Base-by-base conservation (phyloP, 2,888 invertebrate species). In the Scaptodrosophila latifasciaeformis region DNA sequence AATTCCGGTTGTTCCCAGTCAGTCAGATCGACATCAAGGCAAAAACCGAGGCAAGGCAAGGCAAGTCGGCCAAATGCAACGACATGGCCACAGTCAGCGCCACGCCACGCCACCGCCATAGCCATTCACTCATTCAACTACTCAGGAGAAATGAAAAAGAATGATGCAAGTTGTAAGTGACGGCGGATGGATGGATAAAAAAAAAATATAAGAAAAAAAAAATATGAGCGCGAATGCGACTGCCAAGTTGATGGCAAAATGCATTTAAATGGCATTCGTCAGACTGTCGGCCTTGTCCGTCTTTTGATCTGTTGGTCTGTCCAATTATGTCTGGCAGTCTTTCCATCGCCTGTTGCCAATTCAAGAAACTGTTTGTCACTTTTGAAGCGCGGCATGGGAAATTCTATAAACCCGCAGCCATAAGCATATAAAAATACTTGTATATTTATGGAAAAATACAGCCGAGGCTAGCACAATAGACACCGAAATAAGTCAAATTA, bases 111-210 rank as follows among this genome's bases (percentile, higher is more conserved):
- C 57, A 39, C 13, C 37, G 30, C 40, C 42, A 48, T 31, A 29
- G 21, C 42, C 54, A 54, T 54, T 58, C 62, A 62, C 57, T 62
- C 57, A 54, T 62, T 53, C 40, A 43, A 21, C 34, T 48, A 55
- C 62, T 65, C 52, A 42, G 6, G 24, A 35, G 43, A 60, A 66
- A 70, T 70, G 53, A 63, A 58, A 63, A 63, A 53, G 58, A 70
- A 66, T 77, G 77, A 62, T 60, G 53, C 62, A 51, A 59, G 57
- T 58, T 49, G 57, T 42, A 60, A 76, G 70, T 49, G 52, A 55
- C 48, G 39, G 46, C 54, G 59, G 46, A 35, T 50, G 49, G n/a
- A n/a, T n/a, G n/a, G n/a, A n/a, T n/a, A n/a, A n/a, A n/a, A n/a
- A n/a, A n/a, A n/a, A n/a, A n/a, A n/a, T n/a, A n/a, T n/a, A n/a